Evolutionary conservation across 2,113 vertebrate genomes (phyloP).

Genomic region (Silurus asotus): DNA sequence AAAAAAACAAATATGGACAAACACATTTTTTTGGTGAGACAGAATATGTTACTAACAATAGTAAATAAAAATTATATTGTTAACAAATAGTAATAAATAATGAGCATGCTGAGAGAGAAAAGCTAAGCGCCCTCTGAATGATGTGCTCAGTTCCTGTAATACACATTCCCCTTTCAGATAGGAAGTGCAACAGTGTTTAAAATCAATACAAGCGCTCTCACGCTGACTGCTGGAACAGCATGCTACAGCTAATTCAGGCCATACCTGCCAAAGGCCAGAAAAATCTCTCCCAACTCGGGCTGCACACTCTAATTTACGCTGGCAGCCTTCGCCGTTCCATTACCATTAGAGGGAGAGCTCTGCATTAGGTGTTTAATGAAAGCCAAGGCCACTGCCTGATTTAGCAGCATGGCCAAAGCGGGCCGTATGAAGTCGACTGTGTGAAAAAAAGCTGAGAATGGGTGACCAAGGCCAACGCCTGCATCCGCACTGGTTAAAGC

Average conservation of each 20-base stretch:
- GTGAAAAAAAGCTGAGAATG: constrained; percentile 1
- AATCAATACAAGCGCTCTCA: constrained; percentile 76
- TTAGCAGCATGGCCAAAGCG: constrained; percentile 55
- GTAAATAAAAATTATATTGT: background rate
- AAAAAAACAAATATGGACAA: background rate
- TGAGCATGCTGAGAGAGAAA: constrained; percentile 61
- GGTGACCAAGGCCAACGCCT: background rate
- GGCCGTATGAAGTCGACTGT: constrained; percentile 23
- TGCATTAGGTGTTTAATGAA: constrained; percentile 80
- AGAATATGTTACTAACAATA: background rate
- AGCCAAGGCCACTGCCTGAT: constrained; percentile 71
- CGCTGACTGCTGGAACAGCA: constrained; percentile 74
- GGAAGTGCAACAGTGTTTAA: constrained; percentile 77
- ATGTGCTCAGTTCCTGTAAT: constrained; percentile 72
- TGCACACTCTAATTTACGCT: constrained; percentile 75
- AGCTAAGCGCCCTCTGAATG: constrained; percentile 70
- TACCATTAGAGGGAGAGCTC: constrained; percentile 77
- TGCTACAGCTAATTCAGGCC: constrained; percentile 76
- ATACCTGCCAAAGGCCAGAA: constrained; percentile 74
- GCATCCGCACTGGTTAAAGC: background rate
- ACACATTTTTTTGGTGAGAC: background rate
- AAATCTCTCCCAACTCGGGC: constrained; percentile 70
- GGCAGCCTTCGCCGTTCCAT: constrained; percentile 65
- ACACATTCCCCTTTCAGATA: constrained; percentile 74
- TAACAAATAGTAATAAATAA: constrained; percentile 59